Conservation (phyloP, 2,113 vertebrate genomes). For the Cacatua alba region DNA sequence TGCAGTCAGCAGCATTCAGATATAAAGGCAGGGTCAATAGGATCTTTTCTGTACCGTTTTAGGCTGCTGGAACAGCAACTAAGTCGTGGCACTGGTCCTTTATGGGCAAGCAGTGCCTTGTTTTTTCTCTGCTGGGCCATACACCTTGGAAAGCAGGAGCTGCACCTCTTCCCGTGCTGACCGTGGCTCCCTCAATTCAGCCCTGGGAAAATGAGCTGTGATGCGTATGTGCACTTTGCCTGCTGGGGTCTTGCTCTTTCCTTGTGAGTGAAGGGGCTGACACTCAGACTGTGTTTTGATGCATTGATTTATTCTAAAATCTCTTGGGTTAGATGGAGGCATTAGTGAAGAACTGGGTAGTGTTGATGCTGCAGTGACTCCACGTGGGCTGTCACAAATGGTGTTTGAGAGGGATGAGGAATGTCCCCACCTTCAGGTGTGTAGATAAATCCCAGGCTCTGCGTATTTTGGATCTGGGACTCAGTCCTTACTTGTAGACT, state of each 20-base stretch:
- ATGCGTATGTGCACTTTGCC: rapidly evolving
- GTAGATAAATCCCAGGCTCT: neutral
- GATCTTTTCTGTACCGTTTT: neutral
- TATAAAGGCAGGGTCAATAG: neutral
- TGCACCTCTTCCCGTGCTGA: neutral
- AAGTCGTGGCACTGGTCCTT: neutral
- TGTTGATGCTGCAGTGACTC: neutral
- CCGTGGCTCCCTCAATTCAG: neutral
- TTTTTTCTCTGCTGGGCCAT: neutral
- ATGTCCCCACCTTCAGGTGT: rapidly evolving
- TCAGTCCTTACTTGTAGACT: neutral
- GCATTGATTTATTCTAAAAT: neutral
- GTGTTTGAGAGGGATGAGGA: neutral
- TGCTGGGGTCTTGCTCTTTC: neutral
- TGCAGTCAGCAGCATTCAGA: rapidly evolving
- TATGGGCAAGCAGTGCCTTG: neutral
- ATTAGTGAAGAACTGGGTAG: neutral
- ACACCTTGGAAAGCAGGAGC: neutral
- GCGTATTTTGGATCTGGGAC: neutral
- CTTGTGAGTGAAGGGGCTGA: neutral
- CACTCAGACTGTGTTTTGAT: neutral
- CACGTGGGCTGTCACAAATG: rapidly evolving
- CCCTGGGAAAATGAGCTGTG: neutral
- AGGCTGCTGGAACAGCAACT: neutral
- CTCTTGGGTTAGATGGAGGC: neutral